phyloP scores from a whole-genome alignment of 2,113 vertebrate genomes.

The Pundamilia nyererei region DNA sequence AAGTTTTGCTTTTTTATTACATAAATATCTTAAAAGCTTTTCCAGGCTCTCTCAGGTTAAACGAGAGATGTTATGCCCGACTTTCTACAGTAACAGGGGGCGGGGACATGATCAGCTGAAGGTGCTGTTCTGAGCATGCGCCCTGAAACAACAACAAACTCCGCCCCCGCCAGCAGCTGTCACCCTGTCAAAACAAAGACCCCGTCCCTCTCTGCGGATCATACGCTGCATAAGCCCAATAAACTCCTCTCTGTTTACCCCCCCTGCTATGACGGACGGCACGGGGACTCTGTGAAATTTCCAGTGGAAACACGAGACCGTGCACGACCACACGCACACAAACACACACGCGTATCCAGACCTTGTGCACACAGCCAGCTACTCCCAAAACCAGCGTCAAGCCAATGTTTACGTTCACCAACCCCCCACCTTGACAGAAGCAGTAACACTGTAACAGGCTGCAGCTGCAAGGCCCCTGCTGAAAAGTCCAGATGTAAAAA shows the following conservation, averaged over 20 bases:
- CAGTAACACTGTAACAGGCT: not conserved
- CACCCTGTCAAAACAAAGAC: constrained; percentile 88
- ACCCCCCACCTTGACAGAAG: constrained; percentile 48
- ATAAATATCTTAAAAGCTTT: not conserved
- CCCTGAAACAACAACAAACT: constrained; percentile 64
- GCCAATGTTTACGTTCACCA: constrained; percentile 68
- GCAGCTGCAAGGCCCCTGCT: not conserved
- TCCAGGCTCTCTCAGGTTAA: not conserved
- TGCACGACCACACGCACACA: not conserved
- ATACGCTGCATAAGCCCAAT: constrained; percentile 20
- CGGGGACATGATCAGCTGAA: constrained; percentile 37
- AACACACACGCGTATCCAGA: not conserved
- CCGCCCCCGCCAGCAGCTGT: constrained; percentile 81
- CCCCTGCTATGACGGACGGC: not conserved
- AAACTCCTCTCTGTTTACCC: not conserved
- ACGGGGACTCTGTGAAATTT: not conserved
- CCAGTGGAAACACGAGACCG: not conserved
- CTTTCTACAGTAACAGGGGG: not conserved
- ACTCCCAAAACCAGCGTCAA: constrained; percentile 36
- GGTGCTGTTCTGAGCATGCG: constrained; percentile 51
- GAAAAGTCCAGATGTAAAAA: not conserved
- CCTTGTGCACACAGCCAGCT: not conserved
- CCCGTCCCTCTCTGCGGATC: constrained; percentile 33
- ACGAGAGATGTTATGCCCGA: not conserved
- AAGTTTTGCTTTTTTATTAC: not conserved